Evolutionary conservation across 2,797 vertebrate genomes (phyloP), one percentile per base, ranked within the genome.

Genomic region (Sebastes oblongus): DNA sequence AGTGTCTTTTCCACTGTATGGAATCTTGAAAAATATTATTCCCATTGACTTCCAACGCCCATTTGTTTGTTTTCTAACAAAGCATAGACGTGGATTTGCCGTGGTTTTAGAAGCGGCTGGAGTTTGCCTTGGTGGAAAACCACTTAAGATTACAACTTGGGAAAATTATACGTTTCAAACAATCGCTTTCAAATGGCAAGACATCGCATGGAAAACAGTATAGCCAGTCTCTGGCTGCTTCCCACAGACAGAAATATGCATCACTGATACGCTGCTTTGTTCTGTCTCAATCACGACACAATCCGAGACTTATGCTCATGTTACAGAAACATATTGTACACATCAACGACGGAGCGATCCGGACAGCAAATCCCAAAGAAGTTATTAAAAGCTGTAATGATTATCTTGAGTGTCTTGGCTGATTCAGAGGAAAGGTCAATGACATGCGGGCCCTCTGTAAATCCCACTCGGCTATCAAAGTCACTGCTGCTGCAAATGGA

Each of bases 141-240:
- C 80, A 81, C 80, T 78, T 58, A 55, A 89, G 80, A 91, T 92
- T 88, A 78, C 83, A 84, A 90, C 73, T 81, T 77, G 46, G 76
- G 86, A 78, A 89, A 90, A 92, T 90, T 87, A 85, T 69, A 89
- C 70, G 39, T 78, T 85, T 83, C 34, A 85, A 86, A 91, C 88
- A 88, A 87, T 91, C 22, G 3, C 85, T 86, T 83, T 89, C 65
- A 81, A 86, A 87, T 80, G 75, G 79, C 64, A 85, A 69, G 39
- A 55, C 36, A 30, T 82, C 65, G 27, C 74, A 77, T 67, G 68
- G 68, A 70, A 88, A 87, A 78, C n/a, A 68, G 65, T 61, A 81
- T 46, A 72, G 77, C 61, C 61, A 82, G 75, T 66, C 25, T 78
- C 24, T 65, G 52, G 29, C 78, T 85, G 68, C 75, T 83, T 84